Evolutionary conservation across 2,888 invertebrate genomes (phyloP).

Genomic region (Oconnorella tubifera): DNA sequence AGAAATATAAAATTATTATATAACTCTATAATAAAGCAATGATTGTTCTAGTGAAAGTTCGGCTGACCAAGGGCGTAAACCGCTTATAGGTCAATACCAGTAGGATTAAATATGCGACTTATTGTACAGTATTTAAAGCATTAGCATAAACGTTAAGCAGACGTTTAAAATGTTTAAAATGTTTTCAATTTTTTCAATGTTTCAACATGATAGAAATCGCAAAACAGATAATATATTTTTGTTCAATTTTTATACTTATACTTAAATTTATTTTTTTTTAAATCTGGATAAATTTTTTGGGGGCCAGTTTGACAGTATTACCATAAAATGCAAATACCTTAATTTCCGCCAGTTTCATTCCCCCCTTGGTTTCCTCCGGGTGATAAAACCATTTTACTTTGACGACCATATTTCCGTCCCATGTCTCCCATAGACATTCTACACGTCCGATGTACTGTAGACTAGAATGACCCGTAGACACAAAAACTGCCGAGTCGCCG

Average conservation of each 20-base stretch:
- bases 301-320: no score
- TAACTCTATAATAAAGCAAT: no score
- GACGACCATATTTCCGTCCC: slow-evolving; percentile 82
- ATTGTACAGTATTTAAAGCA: no score
- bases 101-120: no score
- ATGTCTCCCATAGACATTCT: slow-evolving; percentile 86
- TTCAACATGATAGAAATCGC: no score
- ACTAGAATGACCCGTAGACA: slow-evolving; percentile 82
- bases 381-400: slow-evolving; percentile 95
- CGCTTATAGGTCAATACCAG: no score
- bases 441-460: slow-evolving; percentile 89
- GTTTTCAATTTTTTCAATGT: no score
- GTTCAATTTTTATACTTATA: neutral
- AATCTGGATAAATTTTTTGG: neutral
- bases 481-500: slow-evolving; percentile 93
- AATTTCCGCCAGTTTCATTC: slow-evolving; percentile 61
- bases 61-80: no score
- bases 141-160: no score
- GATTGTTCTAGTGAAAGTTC: no score
- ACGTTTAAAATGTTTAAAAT: no score
- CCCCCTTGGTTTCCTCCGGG: slow-evolving; percentile 83
- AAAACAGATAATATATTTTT: neutral
- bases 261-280: neutral
- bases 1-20: no score
- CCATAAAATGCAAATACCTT: slow-evolving; percentile 55